These are phyloP conservation scores for Lagenorhynchus albirostris DNA, from an alignment of 2,113 vertebrate genomes.

Conservation along the genomic window DNA sequence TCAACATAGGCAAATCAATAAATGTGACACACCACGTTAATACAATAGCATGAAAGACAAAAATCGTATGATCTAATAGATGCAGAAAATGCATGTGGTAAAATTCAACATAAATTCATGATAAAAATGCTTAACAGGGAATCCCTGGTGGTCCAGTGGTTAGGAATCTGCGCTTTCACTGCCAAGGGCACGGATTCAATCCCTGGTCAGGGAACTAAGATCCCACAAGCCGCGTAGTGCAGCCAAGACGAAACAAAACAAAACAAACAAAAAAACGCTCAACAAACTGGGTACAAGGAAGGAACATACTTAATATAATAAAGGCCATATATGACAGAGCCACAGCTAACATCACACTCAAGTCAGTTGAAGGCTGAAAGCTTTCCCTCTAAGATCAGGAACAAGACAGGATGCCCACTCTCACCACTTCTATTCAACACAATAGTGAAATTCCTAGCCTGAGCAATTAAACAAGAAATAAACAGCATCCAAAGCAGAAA, in stretches of 20 bases:
- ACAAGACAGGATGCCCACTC: no score
- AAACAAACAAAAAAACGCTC: not conserved
- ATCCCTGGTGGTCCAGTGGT: not conserved
- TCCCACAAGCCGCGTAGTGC: not conserved
- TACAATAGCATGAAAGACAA: not conserved
- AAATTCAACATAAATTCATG: not conserved
- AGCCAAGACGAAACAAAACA: not conserved
- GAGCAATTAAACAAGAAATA: no score
- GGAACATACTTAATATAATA: not conserved
- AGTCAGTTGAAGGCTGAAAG: no score
- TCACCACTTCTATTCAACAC: no score
- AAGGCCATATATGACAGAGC: not conserved
- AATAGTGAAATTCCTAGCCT: no score
- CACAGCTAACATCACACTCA: no score
- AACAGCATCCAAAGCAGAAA: no score
- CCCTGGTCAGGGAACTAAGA: not conserved
- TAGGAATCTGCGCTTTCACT: not conserved
- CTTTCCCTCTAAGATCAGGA: no score
- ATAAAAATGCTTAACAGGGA: not conserved
- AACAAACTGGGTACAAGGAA: not conserved
- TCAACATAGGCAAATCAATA: not conserved
- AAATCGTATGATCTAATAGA: not conserved
- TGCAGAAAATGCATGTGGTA: not conserved
- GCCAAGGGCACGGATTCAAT: not conserved
- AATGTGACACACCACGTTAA: not conserved